Conservation (phyloP, 2,888 invertebrate genomes). For the Heliconius erato region DNA sequence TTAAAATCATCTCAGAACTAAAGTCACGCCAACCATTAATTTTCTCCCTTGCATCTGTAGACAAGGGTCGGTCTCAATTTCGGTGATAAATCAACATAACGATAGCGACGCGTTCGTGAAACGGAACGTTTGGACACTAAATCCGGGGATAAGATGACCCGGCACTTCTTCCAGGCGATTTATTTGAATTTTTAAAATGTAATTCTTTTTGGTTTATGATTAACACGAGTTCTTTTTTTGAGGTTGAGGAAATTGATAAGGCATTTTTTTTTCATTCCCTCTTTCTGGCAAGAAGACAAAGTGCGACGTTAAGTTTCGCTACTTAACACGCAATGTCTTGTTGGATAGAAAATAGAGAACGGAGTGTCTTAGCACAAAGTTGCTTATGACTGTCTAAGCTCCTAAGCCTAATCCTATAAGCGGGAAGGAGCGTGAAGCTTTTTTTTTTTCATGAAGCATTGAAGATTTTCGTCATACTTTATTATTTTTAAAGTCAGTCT, state of each 20-base stretch:
- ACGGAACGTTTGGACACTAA: constrained; percentile 42
- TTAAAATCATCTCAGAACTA: not conserved
- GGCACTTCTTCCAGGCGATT: constrained; percentile 48
- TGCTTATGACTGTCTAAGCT: no score
- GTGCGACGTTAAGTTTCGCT: no score
- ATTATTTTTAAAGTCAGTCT: not conserved
- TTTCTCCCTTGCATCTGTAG: constrained; percentile 40
- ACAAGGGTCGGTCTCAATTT: constrained; percentile 47
- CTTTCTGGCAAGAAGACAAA: no score
- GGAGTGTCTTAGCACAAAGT: no score
- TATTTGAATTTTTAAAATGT: constrained; percentile 46
- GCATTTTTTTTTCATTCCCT: no score
- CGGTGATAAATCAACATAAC: constrained; percentile 55
- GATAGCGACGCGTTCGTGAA: constrained; percentile 53
- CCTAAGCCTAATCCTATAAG: no score
- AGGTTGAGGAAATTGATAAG: not conserved
- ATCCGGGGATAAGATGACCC: constrained; percentile 45
- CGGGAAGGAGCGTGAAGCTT: no score
- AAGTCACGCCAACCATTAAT: constrained; percentile 39
- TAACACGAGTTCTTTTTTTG: not conserved
- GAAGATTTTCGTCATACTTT: not conserved
- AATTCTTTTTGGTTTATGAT: constrained; percentile 25
- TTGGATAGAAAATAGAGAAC: no score
- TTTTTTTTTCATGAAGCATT: no score
- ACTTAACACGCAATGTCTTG: no score